Base-by-base conservation (phyloP, 2,797 vertebrate genomes). In the Sciurus carolinensis region DNA sequence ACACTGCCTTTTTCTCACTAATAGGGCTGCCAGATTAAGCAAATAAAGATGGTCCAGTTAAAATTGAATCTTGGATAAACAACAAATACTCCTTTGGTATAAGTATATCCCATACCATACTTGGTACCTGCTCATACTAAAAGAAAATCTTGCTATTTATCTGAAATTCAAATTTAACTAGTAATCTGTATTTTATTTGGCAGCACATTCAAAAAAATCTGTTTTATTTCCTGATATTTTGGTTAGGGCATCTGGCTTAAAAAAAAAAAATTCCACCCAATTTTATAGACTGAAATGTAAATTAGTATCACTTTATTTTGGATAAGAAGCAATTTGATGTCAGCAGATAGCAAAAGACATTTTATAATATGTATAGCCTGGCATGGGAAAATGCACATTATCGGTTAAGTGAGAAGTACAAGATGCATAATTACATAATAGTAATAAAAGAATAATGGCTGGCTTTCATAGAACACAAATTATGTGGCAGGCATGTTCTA, bases 201-300 rank as follows among this genome's bases (percentile, higher is more conserved):
- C 47, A 95, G 67, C 10, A 52, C 22, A 94, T 30, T 87, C 17
- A 64, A 86, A 82, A 91, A 76, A 26, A 47, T 7, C 3, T 66
- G n/a, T 87, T 86, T 84, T 62, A 93, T 77, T 90, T 93, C 8
- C 59, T 47, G 22, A 50, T 82, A 73, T 94, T 95, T 97, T 95
- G 9, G 10, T 76, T 86, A 87, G 24, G 10, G 14, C 66, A 95
- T 26, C 62, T 93, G 69, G 18, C 76, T n/a, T 73, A 20, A 17
- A 57, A 57, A 87, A 62, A 54, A 57, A 57, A n/a, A 72, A 8
- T 69, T 64, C 18, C 33, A 73, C 14, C 12, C 26, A 92, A 20
- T 39, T 87, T 83, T 73, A 79, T n/a, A 24, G 52, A 90, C 80
- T 44, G 11, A 87, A 94, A 69, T 57, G 52, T 42, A 52, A 59